Conservation (phyloP, 2,888 invertebrate species). For the Drosophila austrosaltans region DNA sequence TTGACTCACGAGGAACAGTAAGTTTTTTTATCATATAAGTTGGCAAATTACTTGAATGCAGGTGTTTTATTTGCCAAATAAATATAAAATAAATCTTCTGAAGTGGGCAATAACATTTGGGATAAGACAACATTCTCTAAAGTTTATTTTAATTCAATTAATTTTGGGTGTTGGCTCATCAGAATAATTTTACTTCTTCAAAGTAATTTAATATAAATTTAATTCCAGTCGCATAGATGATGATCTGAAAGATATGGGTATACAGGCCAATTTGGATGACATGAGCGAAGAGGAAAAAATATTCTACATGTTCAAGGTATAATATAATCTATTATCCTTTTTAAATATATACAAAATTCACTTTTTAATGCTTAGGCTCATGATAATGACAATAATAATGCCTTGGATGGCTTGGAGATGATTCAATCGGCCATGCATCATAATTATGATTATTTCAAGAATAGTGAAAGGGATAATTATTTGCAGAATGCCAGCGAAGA, state of each 20-base stretch:
- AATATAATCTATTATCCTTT: background rate
- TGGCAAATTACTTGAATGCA: too few relatives aligned
- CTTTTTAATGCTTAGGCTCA: slow-evolving; percentile 85
- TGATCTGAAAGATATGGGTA: slow-evolving; percentile 88
- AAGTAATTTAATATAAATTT: too few relatives aligned
- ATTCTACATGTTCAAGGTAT: slow-evolving; percentile 83
- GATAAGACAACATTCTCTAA: background rate
- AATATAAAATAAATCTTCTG: too few relatives aligned
- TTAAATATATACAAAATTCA: background rate
- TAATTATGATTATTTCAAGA: slow-evolving; percentile 84
- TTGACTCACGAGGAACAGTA: slow-evolving; percentile 91
- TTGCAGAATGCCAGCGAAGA: slow-evolving; percentile 80
- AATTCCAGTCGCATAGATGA: slow-evolving; percentile 89
- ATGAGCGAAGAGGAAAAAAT: slow-evolving; percentile 91
- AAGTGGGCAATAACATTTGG: too few relatives aligned
- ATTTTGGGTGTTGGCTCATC: background rate
- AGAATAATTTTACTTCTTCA: too few relatives aligned
- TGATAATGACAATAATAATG: slow-evolving; percentile 94
- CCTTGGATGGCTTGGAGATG: slow-evolving; percentile 95
- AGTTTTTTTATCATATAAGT: slow-evolving; percentile 57
- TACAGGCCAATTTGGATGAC: slow-evolving; percentile 86
- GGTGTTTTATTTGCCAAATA: too few relatives aligned
- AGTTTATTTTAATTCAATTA: too few relatives aligned
- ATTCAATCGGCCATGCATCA: slow-evolving; percentile 86
- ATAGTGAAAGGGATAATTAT: slow-evolving; percentile 74